Conservation (phyloP, 1,140 invertebrate species). For the Pissodes strobi region DNA sequence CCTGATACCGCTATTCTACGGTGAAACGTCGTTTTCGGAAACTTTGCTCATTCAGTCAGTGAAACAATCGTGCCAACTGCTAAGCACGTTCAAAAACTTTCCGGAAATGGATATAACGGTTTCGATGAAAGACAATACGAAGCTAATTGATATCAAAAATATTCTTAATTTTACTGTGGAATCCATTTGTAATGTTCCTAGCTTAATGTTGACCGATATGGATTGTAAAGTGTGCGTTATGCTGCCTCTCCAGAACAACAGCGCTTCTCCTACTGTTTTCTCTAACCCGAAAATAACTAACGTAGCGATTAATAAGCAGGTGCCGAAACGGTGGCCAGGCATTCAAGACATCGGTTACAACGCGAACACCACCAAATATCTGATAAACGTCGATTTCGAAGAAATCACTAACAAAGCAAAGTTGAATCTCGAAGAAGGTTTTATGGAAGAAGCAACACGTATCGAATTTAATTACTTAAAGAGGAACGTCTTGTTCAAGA, state of each 20-base stretch:
- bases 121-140: slow-evolving; percentile 32
- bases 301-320: slow-evolving; percentile 2
- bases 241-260: slow-evolving; percentile 32
- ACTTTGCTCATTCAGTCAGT: slow-evolving; percentile 32
- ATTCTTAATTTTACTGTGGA: slow-evolving; percentile 45
- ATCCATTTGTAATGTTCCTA: slow-evolving; percentile 44
- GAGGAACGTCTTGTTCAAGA: slow-evolving; percentile 37
- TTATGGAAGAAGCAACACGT: slow-evolving; percentile 21
- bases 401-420: slow-evolving; percentile 22
- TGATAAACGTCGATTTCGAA: slow-evolving; percentile 29
- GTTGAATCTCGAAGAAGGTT: slow-evolving; percentile 33
- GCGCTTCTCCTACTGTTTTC: slow-evolving; percentile 1
- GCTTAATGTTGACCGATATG: slow-evolving; percentile 38
- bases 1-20: slow-evolving; percentile 36
- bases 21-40: slow-evolving; percentile 36
- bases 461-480: slow-evolving; percentile 44
- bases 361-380: slow-evolving; percentile 36
- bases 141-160: slow-evolving; percentile 10
- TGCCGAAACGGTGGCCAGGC: slow-evolving; percentile 40
- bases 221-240: slow-evolving; percentile 38
- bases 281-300: slow-evolving; percentile 17
- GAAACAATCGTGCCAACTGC: slow-evolving; percentile 25
- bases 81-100: slow-evolving; percentile 35
- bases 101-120: slow-evolving; percentile 40
- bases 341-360: slow-evolving; percentile 30